Base-by-base conservation (phyloP, 2,888 invertebrate species). In the Alloplasta piceator region DNA sequence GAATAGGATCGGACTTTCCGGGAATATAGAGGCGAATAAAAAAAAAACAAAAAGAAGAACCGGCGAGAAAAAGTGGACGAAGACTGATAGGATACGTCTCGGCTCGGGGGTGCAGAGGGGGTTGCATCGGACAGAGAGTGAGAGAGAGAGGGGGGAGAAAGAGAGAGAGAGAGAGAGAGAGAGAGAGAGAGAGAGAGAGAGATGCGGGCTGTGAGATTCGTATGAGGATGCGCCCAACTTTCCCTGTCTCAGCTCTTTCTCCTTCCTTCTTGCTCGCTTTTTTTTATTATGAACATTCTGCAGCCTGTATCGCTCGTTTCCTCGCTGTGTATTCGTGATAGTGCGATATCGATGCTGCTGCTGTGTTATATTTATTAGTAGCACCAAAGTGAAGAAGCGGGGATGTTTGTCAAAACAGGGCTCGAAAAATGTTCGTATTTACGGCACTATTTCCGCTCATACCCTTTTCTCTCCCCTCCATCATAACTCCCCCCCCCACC, bases 391-490 rank as follows among this genome's bases (percentile, higher is more conserved):
- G 16, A 43, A 61, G 58, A 63, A 41, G 46, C 83, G 85, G 87
- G 87, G 85, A 84, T 88, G 88, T 89, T 89, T 89, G 89, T 88
- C 88, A 89, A 91, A 90, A 91, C 89, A 89, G 89, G 87, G 89
- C 86, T 83, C 86, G 85, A 89, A 26, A 90, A 90, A 89, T 90
- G 89, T 89, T 87, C 86, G 86, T 90, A 90, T 90, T 90, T 90
- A 90, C 89, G 88, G 87, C 87, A 89, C 89, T 87, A 89, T 90
- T 91, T 87, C 85, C 89, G 89, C 88, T 88, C 87, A 70, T 68
- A 50, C 72, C 68, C 74, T 26, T 26, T 26, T 26, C 76, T 72
- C 78, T 80, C 63, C 66, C 63, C 58, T 70, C 46, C 14, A 38
- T 10, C 12, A 36, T 12, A 26, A 56, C n/a, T 36, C 36, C 41